Evolutionary conservation across 2,888 invertebrate species (phyloP).

Genomic region (Nowickia ferox): DNA sequence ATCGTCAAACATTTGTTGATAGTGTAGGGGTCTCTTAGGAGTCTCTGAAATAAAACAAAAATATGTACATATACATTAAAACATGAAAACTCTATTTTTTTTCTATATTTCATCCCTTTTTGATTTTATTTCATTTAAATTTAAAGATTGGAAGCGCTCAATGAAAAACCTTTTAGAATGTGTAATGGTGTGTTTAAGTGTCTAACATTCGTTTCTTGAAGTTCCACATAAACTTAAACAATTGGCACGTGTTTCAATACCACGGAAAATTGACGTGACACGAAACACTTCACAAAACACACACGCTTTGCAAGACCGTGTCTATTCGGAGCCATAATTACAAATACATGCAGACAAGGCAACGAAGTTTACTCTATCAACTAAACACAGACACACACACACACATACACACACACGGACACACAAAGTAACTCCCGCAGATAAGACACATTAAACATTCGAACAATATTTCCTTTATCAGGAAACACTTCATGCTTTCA

Average conservation of each 20-base stretch:
- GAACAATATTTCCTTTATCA: slow-evolving; percentile 35
- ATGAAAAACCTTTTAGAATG: neutral
- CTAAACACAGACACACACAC: neutral
- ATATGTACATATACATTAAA: too few species aligned
- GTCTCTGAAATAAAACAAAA: too few species aligned
- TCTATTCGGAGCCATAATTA: slow-evolving; percentile 5
- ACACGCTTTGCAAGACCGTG: neutral
- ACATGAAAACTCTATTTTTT: too few species aligned
- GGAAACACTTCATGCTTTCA: slow-evolving; percentile 33
- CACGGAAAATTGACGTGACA: slow-evolving; percentile 5
- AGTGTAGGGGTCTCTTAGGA: too few species aligned
- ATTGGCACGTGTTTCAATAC: slow-evolving; percentile 40
- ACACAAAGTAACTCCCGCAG: neutral
- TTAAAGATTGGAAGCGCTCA: too few species aligned
- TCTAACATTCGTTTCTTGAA: neutral
- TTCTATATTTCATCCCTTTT: too few species aligned
- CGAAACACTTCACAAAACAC: neutral
- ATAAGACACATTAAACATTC: neutral
- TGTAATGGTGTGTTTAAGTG: slow-evolving; percentile 23
- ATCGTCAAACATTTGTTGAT: too few species aligned
- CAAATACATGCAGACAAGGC: neutral
- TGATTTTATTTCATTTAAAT: too few species aligned
- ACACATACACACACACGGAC: too few species aligned
- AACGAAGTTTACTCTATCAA: neutral
- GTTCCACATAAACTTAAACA: slow-evolving; percentile 1